Conservation (phyloP, 2,888 invertebrate species). For the Petrolisthes cinctipes region DNA sequence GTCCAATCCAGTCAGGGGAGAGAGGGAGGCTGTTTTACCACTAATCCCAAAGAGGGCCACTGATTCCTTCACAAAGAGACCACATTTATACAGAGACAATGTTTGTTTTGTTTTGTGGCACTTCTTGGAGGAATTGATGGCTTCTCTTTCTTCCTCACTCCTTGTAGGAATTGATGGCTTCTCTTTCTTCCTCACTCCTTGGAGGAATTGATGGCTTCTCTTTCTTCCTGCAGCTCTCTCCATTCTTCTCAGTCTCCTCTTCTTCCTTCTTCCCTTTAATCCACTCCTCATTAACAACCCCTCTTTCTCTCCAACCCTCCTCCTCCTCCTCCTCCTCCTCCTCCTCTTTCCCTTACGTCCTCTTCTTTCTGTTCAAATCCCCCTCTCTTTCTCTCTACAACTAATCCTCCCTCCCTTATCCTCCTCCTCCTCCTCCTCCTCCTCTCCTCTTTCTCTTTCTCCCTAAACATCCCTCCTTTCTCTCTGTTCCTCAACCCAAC, state of each 20-base stretch:
- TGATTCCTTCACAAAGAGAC: no score
- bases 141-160: no score
- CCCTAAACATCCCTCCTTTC: not conserved
- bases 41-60: no score
- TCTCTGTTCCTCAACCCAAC: not conserved
- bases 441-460: not conserved
- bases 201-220: not conserved
- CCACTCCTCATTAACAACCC: no score
- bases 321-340: not conserved
- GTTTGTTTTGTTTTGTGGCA: no score
- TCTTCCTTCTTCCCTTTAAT: no score
- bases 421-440: not conserved
- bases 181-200: no score
- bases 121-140: no score
- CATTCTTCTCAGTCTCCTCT: no score
- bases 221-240: not conserved
- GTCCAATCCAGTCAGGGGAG: no score
- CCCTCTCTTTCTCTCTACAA: not conserved
- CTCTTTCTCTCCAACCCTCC: conserved; percentile 8
- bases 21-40: not conserved
- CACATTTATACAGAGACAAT: no score
- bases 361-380: not conserved
- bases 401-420: not conserved
- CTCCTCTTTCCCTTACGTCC: not conserved
- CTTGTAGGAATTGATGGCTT: no score